These are phyloP conservation scores for Vulpes ferrilata DNA, from an alignment of 2,113 vertebrate species.

Conservation along the genomic window DNA sequence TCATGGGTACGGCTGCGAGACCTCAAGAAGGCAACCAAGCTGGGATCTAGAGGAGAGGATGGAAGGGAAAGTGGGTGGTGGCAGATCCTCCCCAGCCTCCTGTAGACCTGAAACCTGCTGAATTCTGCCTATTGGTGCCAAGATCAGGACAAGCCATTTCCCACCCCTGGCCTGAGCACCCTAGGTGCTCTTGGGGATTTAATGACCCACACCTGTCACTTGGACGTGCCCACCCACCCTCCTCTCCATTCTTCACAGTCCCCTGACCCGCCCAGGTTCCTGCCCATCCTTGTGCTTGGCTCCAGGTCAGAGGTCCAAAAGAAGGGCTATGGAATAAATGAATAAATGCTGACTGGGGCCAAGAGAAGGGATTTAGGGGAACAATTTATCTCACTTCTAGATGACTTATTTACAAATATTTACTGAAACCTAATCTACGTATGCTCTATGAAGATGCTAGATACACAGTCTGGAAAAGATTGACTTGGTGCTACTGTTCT, in stretches of 20 bases:
- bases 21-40: slow-evolving; percentile 94
- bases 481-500: not conserved
- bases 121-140: not conserved
- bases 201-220: not conserved
- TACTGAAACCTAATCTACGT: not conserved
- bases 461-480: not conserved
- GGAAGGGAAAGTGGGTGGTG: not conserved
- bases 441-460: not conserved
- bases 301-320: slow-evolving; percentile 7
- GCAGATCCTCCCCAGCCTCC: not conserved
- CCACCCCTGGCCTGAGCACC: not conserved
- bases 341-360: not conserved
- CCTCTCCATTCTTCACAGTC: not conserved
- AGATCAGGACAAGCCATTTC: not conserved
- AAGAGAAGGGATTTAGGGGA: not conserved
- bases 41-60: slow-evolving; percentile 89
- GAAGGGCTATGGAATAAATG: not conserved
- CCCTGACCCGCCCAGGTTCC: not conserved
- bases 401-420: slow-evolving; percentile 41
- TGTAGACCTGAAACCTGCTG: not conserved
- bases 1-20: slow-evolving; percentile 81
- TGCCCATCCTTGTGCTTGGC: not conserved
- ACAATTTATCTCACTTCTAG: not conserved
- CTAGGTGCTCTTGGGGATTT: not conserved
- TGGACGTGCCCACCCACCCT: not conserved